Base-by-base conservation (phyloP, 1,140 invertebrate species). In the Parapsyche elsis region DNA sequence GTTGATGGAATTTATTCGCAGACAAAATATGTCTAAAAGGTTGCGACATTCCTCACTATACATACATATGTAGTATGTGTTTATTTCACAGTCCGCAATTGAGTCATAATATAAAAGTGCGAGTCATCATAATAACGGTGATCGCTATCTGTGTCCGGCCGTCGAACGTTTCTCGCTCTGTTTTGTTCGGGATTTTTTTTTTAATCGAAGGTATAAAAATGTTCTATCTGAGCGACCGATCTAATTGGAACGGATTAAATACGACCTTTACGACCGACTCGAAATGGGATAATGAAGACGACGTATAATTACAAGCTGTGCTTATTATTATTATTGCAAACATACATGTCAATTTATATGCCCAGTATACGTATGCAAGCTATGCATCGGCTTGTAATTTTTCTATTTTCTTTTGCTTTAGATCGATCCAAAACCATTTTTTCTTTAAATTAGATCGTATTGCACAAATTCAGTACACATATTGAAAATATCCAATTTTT, bases 241-340 rank as follows among this genome's bases (percentile, higher is more conserved):
- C 77, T 78, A 78, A 71, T 78, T 71, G 77, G 53, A 78, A 78
- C 19, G 77, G 67, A 78, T 71, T 71, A 70, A 78, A 78, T 78
- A 53, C 77, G 64, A 71, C 14, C 53, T 10, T 64, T 38, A 5
- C 76, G 53, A 12, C 9, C 57, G 23, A 64, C 14, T 19, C 45
- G 61, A 70, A 23, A 21, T 9, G 71, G 5, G 49, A 67, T 78
- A 78, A 78, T 78, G 64, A 78, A 78, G 57, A 78, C 38, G 57
- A 49, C 64, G 64, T 78, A 53, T 78, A 78, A 78, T 78, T 78
- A 78, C 64, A 64, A 64, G 30, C 30, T 7, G 30, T 4, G 30
- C 30, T 38, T 38, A 38, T 38, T 38, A 38, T 38, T 38, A 38
- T 38, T 7, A 38, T 38, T 38, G 30, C 30, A 7, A 38, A 7